These are phyloP conservation scores for Eurystomus gularis DNA, from an alignment of 2,113 vertebrate species.

Conservation along the genomic window DNA sequence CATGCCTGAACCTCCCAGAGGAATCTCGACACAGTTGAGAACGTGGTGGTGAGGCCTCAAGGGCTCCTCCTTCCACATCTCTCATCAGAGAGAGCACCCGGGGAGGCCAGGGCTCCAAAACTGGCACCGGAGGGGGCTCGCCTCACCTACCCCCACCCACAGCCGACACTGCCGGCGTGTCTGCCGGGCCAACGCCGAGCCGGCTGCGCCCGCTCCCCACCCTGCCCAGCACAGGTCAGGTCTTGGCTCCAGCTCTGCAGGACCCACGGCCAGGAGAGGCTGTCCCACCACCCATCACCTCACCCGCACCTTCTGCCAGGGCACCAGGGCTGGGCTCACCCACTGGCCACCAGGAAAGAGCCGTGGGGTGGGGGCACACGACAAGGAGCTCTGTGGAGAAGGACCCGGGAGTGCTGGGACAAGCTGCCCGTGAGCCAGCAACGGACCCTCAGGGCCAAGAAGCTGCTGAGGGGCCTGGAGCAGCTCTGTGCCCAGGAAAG, in stretches of 20 bases:
- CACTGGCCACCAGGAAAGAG: neutral
- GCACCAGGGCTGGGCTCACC: neutral
- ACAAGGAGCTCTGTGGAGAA: too few relatives aligned
- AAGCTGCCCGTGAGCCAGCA: too few relatives aligned
- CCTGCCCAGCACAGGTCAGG: fast-evolving
- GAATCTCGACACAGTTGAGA: neutral
- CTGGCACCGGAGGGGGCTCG: fast-evolving
- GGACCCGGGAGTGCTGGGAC: too few relatives aligned
- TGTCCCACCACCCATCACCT: neutral
- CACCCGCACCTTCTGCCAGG: neutral
- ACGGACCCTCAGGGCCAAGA: too few relatives aligned
- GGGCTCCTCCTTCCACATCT: neutral
- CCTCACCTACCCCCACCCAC: neutral
- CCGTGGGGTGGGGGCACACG: neutral
- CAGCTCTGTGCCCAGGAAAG: too few relatives aligned
- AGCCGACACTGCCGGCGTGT: too few relatives aligned
- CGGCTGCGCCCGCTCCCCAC: too few relatives aligned
- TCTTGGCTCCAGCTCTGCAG: neutral
- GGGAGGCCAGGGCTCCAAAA: neutral
- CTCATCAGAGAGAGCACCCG: too few relatives aligned
- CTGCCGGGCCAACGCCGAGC: neutral
- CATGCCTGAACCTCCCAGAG: neutral
- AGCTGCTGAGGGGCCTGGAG: too few relatives aligned
- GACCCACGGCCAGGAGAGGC: neutral
- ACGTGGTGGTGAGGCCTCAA: neutral